Evolutionary conservation across 1,140 invertebrate genomes (phyloP), one percentile per base, ranked within the genome.

Genomic region (Carposina sasakii): DNA sequence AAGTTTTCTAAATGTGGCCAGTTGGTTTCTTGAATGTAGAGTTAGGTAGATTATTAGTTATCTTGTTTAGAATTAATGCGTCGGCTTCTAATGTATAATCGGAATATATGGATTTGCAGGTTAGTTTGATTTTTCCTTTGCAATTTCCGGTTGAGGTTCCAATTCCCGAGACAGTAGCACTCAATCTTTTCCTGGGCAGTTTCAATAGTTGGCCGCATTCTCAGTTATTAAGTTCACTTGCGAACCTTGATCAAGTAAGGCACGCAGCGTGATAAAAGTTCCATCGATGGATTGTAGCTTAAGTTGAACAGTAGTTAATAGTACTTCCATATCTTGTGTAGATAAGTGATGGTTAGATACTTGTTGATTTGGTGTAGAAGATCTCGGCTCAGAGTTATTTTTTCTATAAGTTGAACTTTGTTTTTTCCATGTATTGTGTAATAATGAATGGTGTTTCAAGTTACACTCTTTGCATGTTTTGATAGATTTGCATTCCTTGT

Each of bases 381-480:
- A 17, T 36, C 10, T 19, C 3, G 30, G 20, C 2, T 12, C 12
- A 3, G 3, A 2, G 16, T 19, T 37, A 19, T 21, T 39, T 40
- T 28, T 19, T 16, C 22, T 19, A 16, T 12, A 17, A 33, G 4
- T 30, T 41, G 26, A 22, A 33, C 37, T 13, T 36, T 26, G 26
- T 37, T 22, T 22, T 37, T 24, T 44, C 31, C 5, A 16, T 6
- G 3, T 21, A 39, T 51, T 46, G 26, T 61, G 58, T 34, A 57
- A 46, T 33, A 57, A 43, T 2, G 58, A 40, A 34, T 61, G 48
- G 19, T 62, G 55, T 36, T 44, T 52, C 21, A 26, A 20, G 28
- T 55, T 50, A 12, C 52, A 62, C 39, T 45, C 39, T 44, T 54
- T 62, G 22, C 54, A 61, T 3, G 51, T 52, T 47, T 54, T 61